Percentiles rank a stretch among this genome's conserved stretches.
phyloP scores from a whole-genome alignment of 2,888 invertebrate species.

The Amorpha juglandis region DNA sequence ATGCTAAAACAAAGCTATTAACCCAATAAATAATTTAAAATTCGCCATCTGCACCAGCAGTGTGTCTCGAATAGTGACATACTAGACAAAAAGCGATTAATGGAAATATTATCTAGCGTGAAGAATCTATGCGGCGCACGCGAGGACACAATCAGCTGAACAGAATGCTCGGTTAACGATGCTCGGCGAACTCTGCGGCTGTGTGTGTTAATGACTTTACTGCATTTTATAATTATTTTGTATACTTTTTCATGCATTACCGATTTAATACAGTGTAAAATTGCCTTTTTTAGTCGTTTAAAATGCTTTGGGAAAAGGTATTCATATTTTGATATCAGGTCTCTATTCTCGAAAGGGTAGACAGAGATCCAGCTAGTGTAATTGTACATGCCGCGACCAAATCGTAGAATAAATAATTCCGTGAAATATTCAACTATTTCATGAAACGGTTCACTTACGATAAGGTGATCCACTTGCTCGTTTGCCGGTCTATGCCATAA shows the following conservation, averaged over 20 bases:
- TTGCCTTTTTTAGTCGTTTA: no score
- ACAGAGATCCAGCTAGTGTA: no score
- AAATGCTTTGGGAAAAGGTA: not conserved
- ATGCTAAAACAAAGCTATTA: no score
- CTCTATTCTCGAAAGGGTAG: no score
- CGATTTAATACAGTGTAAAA: not conserved
- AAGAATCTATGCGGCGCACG: conserved; percentile 49
- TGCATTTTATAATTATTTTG: conserved; percentile 12
- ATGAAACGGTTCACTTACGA: no score
- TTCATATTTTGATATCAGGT: no score
- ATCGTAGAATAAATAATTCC: no score
- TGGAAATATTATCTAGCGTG: conserved; percentile 58
- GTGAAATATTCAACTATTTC: no score
- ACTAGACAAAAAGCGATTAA: conserved; percentile 52
- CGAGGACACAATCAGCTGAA: conserved; percentile 49
- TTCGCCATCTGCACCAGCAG: not conserved
- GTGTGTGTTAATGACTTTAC: conserved; percentile 41
- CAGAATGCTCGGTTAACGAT: conserved; percentile 27
- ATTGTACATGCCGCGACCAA: no score
- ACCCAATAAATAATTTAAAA: not conserved
- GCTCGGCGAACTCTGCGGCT: conserved; percentile 27
- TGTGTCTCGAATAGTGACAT: conserved; percentile 43
- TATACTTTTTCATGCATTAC: not conserved
- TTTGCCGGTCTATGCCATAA: no score
- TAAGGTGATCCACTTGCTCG: no score